Base-by-base conservation (phyloP, 2,797 vertebrate genomes). In the Merluccius polli region DNA sequence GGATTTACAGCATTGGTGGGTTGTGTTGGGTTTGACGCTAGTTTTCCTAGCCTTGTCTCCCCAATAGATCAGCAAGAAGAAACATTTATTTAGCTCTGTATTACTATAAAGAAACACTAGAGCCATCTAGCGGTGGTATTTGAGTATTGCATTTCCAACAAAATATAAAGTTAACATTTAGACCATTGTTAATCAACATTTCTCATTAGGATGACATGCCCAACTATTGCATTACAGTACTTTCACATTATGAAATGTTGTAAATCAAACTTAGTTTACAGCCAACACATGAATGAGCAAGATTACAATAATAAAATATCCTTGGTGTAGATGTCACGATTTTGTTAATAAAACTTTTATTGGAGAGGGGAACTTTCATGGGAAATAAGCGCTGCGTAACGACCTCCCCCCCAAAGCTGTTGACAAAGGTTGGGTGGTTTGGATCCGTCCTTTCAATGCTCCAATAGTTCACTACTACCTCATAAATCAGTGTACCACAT, bases 41-140 rank as follows among this genome's bases (percentile, higher is more conserved):
- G 24, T 11, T 27, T n/a, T 65, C 59, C 24, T 59, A 24, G 10
- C 59, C 24, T 3, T 5, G 16, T 59, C n/a, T 59, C 52, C 52
- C n/a, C 59, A 65, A 59, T n/a, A n/a, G 21, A 59, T 59, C 52
- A 59, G 21, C 52, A 21, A n/a, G 52, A 59, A 27, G 24, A 65
- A 65, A 12, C 59, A 12, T 27, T 27, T 27, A 27, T 65, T 75
- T 24, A 9, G 13, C 73, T 36, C 16, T 48, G 1, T 0, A 21
- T 3, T 4, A 38, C 4, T 4, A 24, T 80, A 13, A 65, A 65
- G 85, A 80, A 80, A 35, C 84, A 84, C 38, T 85, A 86, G 83
- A 84, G 88, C 89, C 88, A 73, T 78, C 90, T 69, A 69, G 84
- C 90, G 91, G 36, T 78, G 18, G 35, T 30, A 3, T 67, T 15